Evolutionary conservation across 2,888 invertebrate species (phyloP), one percentile per base, ranked within the genome.

Genomic region (Cheilosia soror): DNA sequence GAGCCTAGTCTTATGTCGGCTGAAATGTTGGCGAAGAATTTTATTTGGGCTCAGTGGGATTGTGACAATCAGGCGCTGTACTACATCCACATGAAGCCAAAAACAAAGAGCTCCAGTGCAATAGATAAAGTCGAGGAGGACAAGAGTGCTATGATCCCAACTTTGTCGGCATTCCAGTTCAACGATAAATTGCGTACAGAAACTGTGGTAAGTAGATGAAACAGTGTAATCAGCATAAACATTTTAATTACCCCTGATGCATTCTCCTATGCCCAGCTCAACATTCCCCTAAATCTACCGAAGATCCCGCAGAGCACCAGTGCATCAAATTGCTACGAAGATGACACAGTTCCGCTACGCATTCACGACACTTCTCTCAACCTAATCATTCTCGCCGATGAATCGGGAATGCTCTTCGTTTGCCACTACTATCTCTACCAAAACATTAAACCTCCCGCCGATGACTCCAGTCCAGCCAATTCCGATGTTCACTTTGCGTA

Each of bases 1-100:
- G 94, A 94, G 89, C 93, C 93, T 0, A 93, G 93, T 15, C 92
- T 93, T 15, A 89, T 94, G 0, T 93, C 93, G 29, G 93, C 93
- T 3, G 94, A 95, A 88, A 93, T 92, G 6, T 92, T 95, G 87
- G 96, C 96, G 2, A 94, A 94, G 89, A 94, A 94, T 53, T 97
- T 97, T 89, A 95, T 95, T 44, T 97, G 97, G 97, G 96, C 96
- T 0, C 97, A 97, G 89, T 97, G 97, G 97, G 96, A 97, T 90
- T 94, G 96, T 80, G 90, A 90, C 53, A 89, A 90, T 4, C 94
- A 97, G 93, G 96, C 96, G 11, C 92, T 97, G 0, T 97, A 96
- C 91, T 97, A 97, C 91, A 97, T 97, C 88, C 96, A 97, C 90
- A 95, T 96, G 89, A 95, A 96, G 66, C 95, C 95, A 89, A 94